Evolutionary conservation across 2,888 invertebrate genomes (phyloP), one percentile per base, ranked within the genome.

Genomic region (Pasiphila rectangulata): DNA sequence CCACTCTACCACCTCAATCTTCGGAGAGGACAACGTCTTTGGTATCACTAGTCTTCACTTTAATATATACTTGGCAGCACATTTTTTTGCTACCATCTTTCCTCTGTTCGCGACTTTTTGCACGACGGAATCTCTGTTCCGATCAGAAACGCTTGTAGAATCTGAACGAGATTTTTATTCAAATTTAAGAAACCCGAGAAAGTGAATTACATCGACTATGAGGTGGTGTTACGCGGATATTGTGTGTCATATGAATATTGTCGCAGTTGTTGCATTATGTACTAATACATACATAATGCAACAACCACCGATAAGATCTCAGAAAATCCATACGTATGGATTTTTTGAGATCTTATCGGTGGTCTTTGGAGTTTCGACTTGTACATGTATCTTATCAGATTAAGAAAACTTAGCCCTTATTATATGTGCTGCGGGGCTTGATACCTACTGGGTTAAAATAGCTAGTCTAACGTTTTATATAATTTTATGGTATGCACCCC

Each of bases 121-220:
- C 59, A 60, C 59, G 56, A 46, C 57, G 60, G 48, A 69, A 67
- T 67, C 62, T 57, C 49, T 50, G 57, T 43, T 57, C 56, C 59
- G 57, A 68, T 62, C 57, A 39, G 46, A 56, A 46, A 70, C 69
- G 70, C 60, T 46, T 34, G 43, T 54, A 59, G 78, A 72, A 78
- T 79, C 49, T 56, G 59, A 70, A 81, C 61, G 67, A 69, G 66
- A 46, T 55, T 64, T 70, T 78, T 76, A 80, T 81, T 79, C 60
- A 78, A 79, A 80, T 80, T 59, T 35, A 49, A 56, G 52, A 57
- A 60, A 65, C 57, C 63, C 68, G 77, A 69, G 79, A 82, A 79
- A 81, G 79, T 77, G 70, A 74, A 72, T 68, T 69, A 72, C 56
- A 51, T 57, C 42, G 44, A 30, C 42, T 45, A 56, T 52, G 45